Conservation (phyloP, 2,113 vertebrate species). For the Paracanthobrama guichenoti region DNA sequence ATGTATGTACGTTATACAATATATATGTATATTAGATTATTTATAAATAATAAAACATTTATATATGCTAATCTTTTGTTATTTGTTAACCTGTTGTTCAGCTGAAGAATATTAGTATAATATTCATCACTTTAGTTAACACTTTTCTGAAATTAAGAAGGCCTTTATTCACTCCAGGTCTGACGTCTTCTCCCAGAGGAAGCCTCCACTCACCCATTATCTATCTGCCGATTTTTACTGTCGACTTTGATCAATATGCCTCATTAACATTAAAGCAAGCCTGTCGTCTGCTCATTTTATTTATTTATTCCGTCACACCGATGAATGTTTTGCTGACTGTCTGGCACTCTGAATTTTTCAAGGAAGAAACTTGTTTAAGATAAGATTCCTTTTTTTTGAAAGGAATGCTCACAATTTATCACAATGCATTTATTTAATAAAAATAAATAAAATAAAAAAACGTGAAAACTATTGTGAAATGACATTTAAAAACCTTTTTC, state of each 20-base stretch:
- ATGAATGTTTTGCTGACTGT: conserved; percentile 37
- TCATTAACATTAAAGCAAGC: conserved; percentile 48
- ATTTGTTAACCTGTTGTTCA: background rate
- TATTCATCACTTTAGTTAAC: conserved; percentile 1
- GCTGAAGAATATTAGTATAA: background rate
- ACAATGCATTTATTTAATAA: background rate
- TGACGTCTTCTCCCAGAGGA: conserved; percentile 36
- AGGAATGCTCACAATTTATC: background rate
- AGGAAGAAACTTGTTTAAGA: background rate
- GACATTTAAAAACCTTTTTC: background rate
- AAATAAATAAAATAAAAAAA: too few relatives aligned
- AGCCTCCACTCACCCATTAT: conserved; percentile 42
- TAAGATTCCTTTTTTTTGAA: background rate
- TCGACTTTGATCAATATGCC: conserved; percentile 43
- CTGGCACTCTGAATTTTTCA: background rate
- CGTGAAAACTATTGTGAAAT: background rate
- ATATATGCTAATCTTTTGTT: background rate
- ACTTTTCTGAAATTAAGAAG: background rate
- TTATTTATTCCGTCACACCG: conserved; percentile 33
- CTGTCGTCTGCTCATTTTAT: conserved; percentile 37
- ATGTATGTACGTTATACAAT: background rate
- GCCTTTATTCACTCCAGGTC: background rate
- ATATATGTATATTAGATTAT: background rate
- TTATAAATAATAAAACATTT: background rate
- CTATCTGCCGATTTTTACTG: conserved; percentile 43